Evolutionary conservation across 2,113 vertebrate genomes (phyloP).

Genomic region (Dicrurus megarhynchus): DNA sequence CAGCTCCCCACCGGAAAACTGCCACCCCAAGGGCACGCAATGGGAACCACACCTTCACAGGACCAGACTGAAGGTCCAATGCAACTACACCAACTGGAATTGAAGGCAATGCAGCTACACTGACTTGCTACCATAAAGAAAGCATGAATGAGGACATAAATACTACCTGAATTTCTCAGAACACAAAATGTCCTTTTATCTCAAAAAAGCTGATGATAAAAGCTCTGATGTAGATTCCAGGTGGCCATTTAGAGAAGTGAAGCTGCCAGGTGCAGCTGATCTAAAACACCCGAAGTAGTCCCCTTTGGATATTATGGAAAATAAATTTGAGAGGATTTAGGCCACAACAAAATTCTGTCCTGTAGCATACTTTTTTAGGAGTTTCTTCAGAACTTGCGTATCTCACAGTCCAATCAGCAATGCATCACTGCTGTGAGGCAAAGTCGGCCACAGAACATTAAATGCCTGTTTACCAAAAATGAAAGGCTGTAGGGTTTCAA

Average conservation of each 20-base stretch:
- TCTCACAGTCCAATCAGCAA: background rate
- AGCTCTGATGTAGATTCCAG: background rate
- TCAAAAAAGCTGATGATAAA: background rate
- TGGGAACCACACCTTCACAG: background rate
- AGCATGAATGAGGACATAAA: background rate
- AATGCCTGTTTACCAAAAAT: constrained; percentile 30
- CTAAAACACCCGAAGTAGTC: background rate
- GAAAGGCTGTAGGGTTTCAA: constrained; percentile 38
- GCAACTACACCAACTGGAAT: background rate
- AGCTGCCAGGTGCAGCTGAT: background rate
- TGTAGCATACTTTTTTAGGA: background rate
- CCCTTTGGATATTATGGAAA: background rate
- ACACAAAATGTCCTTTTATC: background rate
- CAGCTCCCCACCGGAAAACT: background rate
- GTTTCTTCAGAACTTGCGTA: background rate
- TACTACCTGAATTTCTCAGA: background rate
- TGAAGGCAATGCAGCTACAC: background rate
- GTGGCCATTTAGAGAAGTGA: background rate
- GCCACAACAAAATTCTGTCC: background rate
- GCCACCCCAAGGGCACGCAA: background rate
- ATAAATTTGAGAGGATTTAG: background rate
- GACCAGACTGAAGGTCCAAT: background rate
- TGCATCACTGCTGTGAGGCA: background rate
- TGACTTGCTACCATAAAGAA: background rate
- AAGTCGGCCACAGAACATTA: background rate